Base-by-base conservation (phyloP, 37 sponge, comb jelly and placozoan species). In the Ianthella basta region DNA sequence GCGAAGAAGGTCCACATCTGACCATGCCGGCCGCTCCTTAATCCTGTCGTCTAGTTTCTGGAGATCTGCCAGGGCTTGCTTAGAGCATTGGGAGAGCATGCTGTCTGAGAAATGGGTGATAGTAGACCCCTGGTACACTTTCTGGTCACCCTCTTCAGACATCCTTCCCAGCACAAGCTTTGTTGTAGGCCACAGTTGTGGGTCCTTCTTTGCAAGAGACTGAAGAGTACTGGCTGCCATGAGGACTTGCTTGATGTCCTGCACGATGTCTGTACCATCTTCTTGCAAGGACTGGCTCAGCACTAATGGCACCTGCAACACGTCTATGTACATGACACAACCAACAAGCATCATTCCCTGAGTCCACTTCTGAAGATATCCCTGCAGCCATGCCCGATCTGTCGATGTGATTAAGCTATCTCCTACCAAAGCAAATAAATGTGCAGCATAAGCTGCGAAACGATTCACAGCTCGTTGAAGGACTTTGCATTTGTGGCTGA, bases 381-480 rank as follows among this genome's bases (percentile, higher is more conserved):
- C 91, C 32, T 87, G 78, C 21, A 91, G 25, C 0, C 37, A 14
- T 40, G 85, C 89, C 38, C 55, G 73, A 27, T 90, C 91, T 35
- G 33, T 29, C 4, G 60, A 0, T 82, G 59, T 86, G 15, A 86
- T 56, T 44, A 86, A 56, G 4, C 80, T 50, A 64, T 84, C 84
- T 18, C 77, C 60, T 8, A 44, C 60, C 27, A 90, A 61, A 36
- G 86, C 21, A 0, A 50, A 23, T 0, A 90, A 80, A 59, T 86
- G 86, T 16, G 35, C 41, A 15, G 81, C 55, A 75, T 86, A 91
- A 0, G 84, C 91, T 29, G 87, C 91, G 83, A 50, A 91, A 0
- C 87, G 80, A 75, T 90, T 87, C 61, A 91, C 79, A 5, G 86
- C 56, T 13, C 87, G 80, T 65, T 86, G 87, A 37, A 91, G 24